Evolutionary conservation across 2,888 invertebrate genomes (phyloP).

Genomic region (Lasioglossum figueresi): DNA sequence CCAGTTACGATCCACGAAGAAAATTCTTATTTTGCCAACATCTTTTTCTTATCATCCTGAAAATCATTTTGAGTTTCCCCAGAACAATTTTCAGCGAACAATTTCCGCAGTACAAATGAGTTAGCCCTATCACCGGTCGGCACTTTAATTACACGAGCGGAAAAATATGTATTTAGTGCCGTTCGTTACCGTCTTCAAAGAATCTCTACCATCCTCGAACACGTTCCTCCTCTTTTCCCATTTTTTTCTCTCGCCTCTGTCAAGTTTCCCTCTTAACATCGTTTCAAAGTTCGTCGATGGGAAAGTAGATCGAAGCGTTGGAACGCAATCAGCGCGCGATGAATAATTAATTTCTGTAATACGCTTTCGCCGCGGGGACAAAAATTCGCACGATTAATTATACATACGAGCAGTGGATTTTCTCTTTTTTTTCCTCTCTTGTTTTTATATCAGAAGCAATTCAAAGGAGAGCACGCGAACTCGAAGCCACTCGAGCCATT

Average conservation of each 20-base stretch:
- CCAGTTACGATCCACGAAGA: no score
- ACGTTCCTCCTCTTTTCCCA: background rate
- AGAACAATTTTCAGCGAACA: no score
- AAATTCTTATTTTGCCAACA: no score
- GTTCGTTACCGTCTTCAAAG: constrained; percentile 32
- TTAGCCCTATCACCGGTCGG: no score
- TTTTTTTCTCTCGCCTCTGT: background rate
- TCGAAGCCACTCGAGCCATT: background rate
- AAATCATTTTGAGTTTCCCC: no score
- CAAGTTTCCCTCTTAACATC: constrained; percentile 37
- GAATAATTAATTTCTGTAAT: constrained; percentile 41
- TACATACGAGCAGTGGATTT: constrained; percentile 4
- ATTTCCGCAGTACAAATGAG: background rate
- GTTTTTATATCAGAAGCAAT: background rate
- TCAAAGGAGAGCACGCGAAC: constrained; percentile 14
- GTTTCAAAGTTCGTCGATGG: constrained; percentile 15
- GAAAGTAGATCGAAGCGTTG: constrained; percentile 23
- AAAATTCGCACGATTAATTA: constrained; percentile 33
- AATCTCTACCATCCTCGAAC: constrained; percentile 21
- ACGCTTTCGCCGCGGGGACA: constrained; percentile 9
- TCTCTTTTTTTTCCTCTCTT: background rate
- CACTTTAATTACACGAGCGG: background rate
- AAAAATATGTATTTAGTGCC: constrained; percentile 13
- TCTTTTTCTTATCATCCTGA: no score
- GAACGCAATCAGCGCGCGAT: constrained; percentile 24